Evolutionary conservation across 2,797 vertebrate genomes (phyloP), one percentile per base, ranked within the genome.

Genomic region (Micrastur ruficollis): DNA sequence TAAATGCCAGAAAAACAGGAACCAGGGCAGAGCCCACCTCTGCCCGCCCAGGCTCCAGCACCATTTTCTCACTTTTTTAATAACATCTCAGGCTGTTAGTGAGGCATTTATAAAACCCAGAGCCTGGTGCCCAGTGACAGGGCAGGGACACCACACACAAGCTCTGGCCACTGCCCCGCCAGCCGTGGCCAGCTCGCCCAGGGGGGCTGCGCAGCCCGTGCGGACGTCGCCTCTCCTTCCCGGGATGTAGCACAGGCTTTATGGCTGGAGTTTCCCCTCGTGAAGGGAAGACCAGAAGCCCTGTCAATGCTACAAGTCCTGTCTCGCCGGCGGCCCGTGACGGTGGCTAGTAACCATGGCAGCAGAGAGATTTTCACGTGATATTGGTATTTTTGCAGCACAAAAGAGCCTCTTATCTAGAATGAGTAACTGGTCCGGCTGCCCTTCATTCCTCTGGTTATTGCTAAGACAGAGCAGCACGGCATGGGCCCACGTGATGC

Each of bases 361-460:
- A 96, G 89, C 52, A 0, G 13, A 32, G 59, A 67, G 86, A 19
- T 74, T 34, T 20, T 38, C 94, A 89, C 58, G 50, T 92, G 94
- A 68, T 91, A 31, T 32, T 14, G 87, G 91, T 14, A 94, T 95
- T 97, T 89, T 85, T 92, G 84, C 86, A 12, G 92, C 79, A 95
- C 95, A 96, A 91, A 94, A 63, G 90, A 92, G 71, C 75, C 86
- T 87, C 95, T 96, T 71, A 91, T 85, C 89, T 74, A 1, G 22
- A 84, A 9, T 21, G 91, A 89, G 92, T 46, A 21, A 46, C 71
- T 74, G 7, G 20, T 22, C 75, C 19, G 89, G 71, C 89, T 61
- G 58, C 22, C 32, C 91, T 42, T 83, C 89, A 61, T 92, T 92
- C 95, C 89, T 90, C 61, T 0, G 6, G 36, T 52, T 11, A 15